Evolutionary conservation across 1,140 invertebrate genomes (phyloP), one percentile per base, ranked within the genome.

Genomic region (Drosophila kohkoa): DNA sequence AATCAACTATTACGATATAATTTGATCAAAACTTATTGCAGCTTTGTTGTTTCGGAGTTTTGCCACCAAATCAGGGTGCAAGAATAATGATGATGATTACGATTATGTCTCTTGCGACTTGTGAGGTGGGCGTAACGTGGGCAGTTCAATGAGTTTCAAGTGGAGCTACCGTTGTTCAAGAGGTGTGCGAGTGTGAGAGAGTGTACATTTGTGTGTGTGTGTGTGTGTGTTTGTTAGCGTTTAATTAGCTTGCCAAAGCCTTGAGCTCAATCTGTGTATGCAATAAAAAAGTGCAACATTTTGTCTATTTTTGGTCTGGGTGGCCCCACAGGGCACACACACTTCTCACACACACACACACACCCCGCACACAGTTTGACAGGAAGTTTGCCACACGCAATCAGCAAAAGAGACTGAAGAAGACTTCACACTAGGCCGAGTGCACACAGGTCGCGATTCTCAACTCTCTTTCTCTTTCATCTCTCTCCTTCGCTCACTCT

Each of bases 381-480:
- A 86, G 82, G 83, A 86, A 86, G 82, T 86, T 86, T 86, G 76
- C 82, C 82, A 86, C 82, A 86, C 82, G 82, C 82, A 86, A 86
- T 87, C 82, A 86, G 76, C 67, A 62, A 62, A 75, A 52, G 41
- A 48, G 57, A 51, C 41, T 35, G 54, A 64, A 25, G 46, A 59
- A 67, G 71, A 63, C 69, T 64, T 72, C 67, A 77, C 77, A 81
- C 69, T 70, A 77, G 75, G 67, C 67, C 48, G 45, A 63, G 75
- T 86, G 43, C 65, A 28, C 41, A 54, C 57, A 57, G 66, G 65
- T 74, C 65, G 65, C 55, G 30, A n/a, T 59, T 52, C 46, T 51
- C 69, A 11, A 15, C 16, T 60, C 43, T 43, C 35, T 59, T 11
- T 58, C 54, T 58, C 13, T 11, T 25, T n/a, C 28, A 5, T 25